Evolutionary conservation across 2,888 invertebrate genomes (phyloP).

Genomic region (Oxyscelio sp.): DNA sequence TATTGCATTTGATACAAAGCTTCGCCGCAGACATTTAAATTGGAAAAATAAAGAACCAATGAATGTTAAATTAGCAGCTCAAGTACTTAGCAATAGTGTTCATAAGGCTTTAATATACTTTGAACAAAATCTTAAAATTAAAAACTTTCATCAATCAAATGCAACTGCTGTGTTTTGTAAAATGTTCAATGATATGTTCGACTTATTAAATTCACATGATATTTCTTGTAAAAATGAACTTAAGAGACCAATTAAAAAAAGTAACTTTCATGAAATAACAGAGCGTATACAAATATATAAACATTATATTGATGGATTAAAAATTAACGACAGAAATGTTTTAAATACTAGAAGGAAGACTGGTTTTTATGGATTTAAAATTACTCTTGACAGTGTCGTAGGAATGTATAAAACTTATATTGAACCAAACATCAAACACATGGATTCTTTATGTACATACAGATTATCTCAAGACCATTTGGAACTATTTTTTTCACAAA

Average conservation of each 20-base stretch:
- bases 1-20: slow-evolving; percentile 7
- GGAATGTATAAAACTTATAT: slow-evolving; percentile 15
- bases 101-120: slow-evolving; percentile 64
- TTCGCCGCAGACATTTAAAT: slow-evolving; percentile 41
- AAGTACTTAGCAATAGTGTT: slow-evolving; percentile 77
- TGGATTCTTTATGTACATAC: slow-evolving; percentile 60
- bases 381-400: slow-evolving; percentile 31
- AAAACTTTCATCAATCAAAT: slow-evolving; percentile 52
- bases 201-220: slow-evolving; percentile 75
- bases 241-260: slow-evolving; percentile 31
- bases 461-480: slow-evolving; percentile 72
- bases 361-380: slow-evolving; percentile 54
- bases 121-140: slow-evolving; percentile 38
- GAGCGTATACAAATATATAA: slow-evolving; percentile 25
- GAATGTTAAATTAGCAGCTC: slow-evolving; percentile 76
- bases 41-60: slow-evolving; percentile 72
- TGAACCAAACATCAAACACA: neutral
- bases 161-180: slow-evolving; percentile 67
- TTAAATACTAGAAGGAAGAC: slow-evolving; percentile 42
- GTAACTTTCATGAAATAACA: slow-evolving; percentile 32
- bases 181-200: slow-evolving; percentile 77
- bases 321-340: slow-evolving; percentile 2
- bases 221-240: slow-evolving; percentile 47
- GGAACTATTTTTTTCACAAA: slow-evolving; percentile 20
- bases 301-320: slow-evolving; percentile 39